Evolutionary conservation across 2,797 vertebrate genomes (phyloP), one percentile per base, ranked within the genome.

Genomic region (Peromyscus aztecus): DNA sequence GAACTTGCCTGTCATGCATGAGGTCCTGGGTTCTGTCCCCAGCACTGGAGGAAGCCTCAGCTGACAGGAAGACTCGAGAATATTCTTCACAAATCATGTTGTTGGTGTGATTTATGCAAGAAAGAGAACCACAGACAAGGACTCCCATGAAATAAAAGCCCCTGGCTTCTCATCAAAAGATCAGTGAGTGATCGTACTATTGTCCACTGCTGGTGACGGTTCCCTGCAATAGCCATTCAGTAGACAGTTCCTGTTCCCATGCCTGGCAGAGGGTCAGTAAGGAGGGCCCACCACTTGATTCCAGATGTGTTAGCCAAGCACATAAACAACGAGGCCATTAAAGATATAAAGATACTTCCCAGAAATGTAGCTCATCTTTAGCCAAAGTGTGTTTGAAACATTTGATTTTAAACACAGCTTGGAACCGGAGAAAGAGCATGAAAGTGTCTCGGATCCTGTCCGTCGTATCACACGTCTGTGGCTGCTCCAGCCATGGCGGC

Each of bases 311-410:
- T 40, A 82, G 19, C 73, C 40, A 40, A 46, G n/a, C 40, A 11
- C 4, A 14, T 52, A 63, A 17, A 43, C 46, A 69, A 63, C 11
- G 55, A 34, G 49, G n/a, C 71, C 61, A 4, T 34, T 27, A 6
- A 75, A 43, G 23, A 75, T 29, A 73, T 16, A 16, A 76, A 76
- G 40, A 21, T 34, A 12, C 21, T 21, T n/a, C 31, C 49, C 11
- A 9, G 46, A 69, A 17, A 23, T 71, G 82, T 29, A 55, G 46
- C 46, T 69, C 46, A 4, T 23, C 46, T 83, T 63, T 90, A 77
- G 63, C 73, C 75, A 81, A 91, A 97, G 85, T 65, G 31, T 80
- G 89, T 52, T 89, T 69, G 61, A 95, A 71, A 57, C 92, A 46
- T 13, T 93, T 57, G 40, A 7, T 95, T 97, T 90, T 55, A 24